Conservation (phyloP, 92 coral and sea anemone genomes). For the Bergia sp. region DNA sequence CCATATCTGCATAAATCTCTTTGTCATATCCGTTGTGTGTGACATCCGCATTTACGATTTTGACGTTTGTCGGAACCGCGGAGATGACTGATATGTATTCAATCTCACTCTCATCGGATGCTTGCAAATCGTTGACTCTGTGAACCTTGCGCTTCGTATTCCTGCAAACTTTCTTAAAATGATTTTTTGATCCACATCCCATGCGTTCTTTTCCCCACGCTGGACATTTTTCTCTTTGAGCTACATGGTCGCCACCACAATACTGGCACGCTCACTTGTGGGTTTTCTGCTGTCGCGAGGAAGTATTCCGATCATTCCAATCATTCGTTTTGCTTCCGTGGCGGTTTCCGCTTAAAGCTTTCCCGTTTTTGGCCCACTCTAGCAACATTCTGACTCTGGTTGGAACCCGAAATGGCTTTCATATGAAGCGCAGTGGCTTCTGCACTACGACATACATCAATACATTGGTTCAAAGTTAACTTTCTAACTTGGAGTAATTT, state of each 20-base stretch:
- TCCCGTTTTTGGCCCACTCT: neutral
- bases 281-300: neutral
- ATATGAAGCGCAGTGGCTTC: constrained; percentile 33
- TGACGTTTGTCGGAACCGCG: neutral
- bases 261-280: constrained; percentile 6
- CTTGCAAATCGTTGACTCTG: constrained; percentile 10
- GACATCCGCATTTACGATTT: constrained; percentile 28
- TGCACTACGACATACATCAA: constrained; percentile 23
- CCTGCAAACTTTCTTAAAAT: constrained; percentile 44
- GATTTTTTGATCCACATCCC: constrained; percentile 50
- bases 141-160: constrained; percentile 38
- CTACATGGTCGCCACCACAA: constrained; percentile 44
- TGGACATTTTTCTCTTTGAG: constrained; percentile 40
- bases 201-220: constrained; percentile 49
- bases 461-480: constrained; percentile 52
- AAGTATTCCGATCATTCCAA: constrained; percentile 29
- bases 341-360: neutral
- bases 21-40: neutral
- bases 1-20: constrained; percentile 58
- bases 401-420: neutral
- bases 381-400: neutral
- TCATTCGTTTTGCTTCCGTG: constrained; percentile 9
- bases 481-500: constrained; percentile 50
- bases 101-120: neutral
- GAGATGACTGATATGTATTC: neutral